Percentiles rank a stretch among this genome's conserved stretches.
Conservation (phyloP, 1,140 invertebrate genomes). For the Pseudomyrmex gracilis region DNA sequence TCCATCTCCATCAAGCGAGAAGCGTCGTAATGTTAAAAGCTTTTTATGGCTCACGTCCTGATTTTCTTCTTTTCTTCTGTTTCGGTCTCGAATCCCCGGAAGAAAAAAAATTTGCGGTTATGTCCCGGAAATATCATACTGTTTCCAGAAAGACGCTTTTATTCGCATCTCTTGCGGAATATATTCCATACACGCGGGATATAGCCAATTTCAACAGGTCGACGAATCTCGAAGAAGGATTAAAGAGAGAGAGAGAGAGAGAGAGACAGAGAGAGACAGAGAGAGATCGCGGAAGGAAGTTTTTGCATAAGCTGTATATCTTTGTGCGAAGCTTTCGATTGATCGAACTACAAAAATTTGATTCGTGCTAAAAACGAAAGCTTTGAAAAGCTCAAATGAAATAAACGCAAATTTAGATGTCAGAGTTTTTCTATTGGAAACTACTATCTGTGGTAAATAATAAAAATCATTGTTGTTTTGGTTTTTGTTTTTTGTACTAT, state of each 20-base stretch:
- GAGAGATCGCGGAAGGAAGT: neutral
- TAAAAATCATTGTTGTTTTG: too few species aligned
- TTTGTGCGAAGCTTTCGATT: neutral
- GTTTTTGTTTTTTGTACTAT: too few species aligned
- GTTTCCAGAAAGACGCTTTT: slow-evolving; percentile 7
- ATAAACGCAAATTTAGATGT: too few species aligned
- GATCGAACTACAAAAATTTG: neutral
- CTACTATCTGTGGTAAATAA: neutral
- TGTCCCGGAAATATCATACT: slow-evolving; percentile 15
- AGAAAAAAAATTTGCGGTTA: slow-evolving; percentile 35
- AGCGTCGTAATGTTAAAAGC: slow-evolving; percentile 36
- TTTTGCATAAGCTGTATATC: neutral
- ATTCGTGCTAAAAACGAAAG: neutral
- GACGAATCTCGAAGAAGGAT: neutral
- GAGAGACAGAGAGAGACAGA: neutral
- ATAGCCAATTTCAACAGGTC: slow-evolving; percentile 19
- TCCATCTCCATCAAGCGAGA: slow-evolving; percentile 33
- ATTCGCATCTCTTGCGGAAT: neutral
- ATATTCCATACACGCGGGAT: neutral
- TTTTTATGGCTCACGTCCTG: neutral
- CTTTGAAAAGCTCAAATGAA: neutral
- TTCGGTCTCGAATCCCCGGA: neutral
- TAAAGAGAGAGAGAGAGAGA: neutral
- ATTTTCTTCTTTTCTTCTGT: neutral
- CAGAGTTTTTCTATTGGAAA: too few species aligned